phyloP scores from a whole-genome alignment of 2,888 invertebrate genomes.

The Formica aserva region DNA sequence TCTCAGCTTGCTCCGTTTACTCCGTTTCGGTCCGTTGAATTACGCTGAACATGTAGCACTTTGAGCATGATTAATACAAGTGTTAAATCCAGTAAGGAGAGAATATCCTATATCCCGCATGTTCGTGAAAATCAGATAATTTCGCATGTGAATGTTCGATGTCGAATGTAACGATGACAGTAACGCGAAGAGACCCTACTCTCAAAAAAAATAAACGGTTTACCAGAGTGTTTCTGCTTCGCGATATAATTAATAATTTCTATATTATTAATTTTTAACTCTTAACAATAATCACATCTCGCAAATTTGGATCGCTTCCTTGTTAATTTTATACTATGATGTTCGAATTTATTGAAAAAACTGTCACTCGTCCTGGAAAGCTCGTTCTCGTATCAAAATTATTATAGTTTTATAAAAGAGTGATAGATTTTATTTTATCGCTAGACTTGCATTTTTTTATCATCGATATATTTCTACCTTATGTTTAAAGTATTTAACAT shows the following conservation, averaged over 20 bases:
- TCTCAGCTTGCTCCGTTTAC: slow-evolving; percentile 60
- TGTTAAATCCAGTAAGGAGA: slow-evolving; percentile 24
- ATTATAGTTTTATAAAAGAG: background rate
- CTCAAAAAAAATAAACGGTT: background rate
- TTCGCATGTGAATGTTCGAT: background rate
- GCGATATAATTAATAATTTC: background rate
- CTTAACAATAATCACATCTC: background rate
- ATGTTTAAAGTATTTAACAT: background rate
- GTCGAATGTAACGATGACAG: background rate
- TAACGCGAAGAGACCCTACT: background rate
- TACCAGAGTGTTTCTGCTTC: background rate
- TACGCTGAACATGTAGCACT: slow-evolving; percentile 56
- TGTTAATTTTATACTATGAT: background rate
- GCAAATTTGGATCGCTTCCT: background rate
- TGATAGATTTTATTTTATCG: background rate
- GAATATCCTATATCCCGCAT: background rate
- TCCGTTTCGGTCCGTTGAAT: slow-evolving; percentile 61
- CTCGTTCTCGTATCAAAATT: slow-evolving; percentile 4
- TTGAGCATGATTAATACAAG: slow-evolving; percentile 31
- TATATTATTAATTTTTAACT: background rate
- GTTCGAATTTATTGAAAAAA: slow-evolving; percentile 17
- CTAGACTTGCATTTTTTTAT: background rate
- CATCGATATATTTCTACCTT: background rate
- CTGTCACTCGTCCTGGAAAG: background rate
- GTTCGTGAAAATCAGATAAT: background rate